Base-by-base conservation (phyloP, 2,113 vertebrate species). In the Dermatemys mawii region DNA sequence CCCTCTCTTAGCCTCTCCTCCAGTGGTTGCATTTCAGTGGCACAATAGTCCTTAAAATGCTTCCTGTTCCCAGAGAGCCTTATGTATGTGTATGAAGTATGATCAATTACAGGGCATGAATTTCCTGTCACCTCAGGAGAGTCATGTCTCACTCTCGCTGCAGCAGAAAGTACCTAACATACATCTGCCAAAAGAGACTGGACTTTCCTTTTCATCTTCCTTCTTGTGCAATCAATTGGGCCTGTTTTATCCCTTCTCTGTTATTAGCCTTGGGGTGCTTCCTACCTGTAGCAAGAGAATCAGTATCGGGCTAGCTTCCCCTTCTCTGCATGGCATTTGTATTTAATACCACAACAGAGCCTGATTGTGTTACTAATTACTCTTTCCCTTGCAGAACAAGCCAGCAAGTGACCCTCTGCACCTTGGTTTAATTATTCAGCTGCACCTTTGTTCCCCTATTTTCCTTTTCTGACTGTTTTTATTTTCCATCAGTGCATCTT, bases 1-100 rank as follows among this genome's bases (percentile, higher is more conserved):
- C 29, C 48, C 46, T 63, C 67, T 1, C 13, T 5, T 13, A 17
- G 35, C 63, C 35, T 75, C 38, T 38, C 6, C 0, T 19, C 49
- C 75, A 2, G 1, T 1, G 2, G 78, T 35, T 1, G 38, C 17
- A 2, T 32, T 57, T 22, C 6, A 8, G 0, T 29, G 1, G 41
- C 4, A 53, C 41, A 44, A 44, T 80, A 21, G 0, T 4, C 4
- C 0, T 81, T 11, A 46, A 44, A 70, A n/a, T 1, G 5, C 1
- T 1, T n/a, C 53, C 48, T 51, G 4, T 21, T 57, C 63, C 86
- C 35, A 1, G 49, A 21, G 32, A 29, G 8, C 2, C 12, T 0
- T 9, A 13, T 6, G 21, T 0, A 0, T 2, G 7, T 4, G 4
- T 17, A 35, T 27, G 3, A 2, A 7, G 1, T 27, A 21, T 1